phyloP scores from a whole-genome alignment of 2,888 invertebrate species.

The Galerucella nymphaeae region DNA sequence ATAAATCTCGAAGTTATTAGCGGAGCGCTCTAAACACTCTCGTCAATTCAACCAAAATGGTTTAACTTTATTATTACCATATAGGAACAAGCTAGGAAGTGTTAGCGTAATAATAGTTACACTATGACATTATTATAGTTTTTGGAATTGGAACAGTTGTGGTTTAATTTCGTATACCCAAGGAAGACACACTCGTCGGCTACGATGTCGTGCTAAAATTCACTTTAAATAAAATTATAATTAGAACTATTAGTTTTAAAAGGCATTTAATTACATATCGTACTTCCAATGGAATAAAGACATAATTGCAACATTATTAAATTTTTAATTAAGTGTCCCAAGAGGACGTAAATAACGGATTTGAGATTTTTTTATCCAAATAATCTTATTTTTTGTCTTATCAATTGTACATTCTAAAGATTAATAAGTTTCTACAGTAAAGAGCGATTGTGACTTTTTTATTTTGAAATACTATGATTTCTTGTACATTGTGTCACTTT shows the following conservation, averaged over 20 bases:
- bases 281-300: too few relatives aligned
- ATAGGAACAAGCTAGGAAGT: conserved; percentile 37
- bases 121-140: conserved; percentile 23
- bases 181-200: background rate
- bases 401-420: too few relatives aligned
- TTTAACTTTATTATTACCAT: conserved; percentile 43
- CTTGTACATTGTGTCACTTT: too few relatives aligned
- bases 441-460: too few relatives aligned
- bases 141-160: conserved; percentile 3
- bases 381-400: too few relatives aligned
- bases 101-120: conserved; percentile 25
- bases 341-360: too few relatives aligned
- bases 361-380: too few relatives aligned
- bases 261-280: too few relatives aligned
- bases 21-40: conserved; percentile 36
- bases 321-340: too few relatives aligned
- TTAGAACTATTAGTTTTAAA: background rate
- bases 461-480: too few relatives aligned
- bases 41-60: conserved; percentile 44
- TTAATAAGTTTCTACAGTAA: too few relatives aligned
- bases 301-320: too few relatives aligned
- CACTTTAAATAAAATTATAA: background rate
- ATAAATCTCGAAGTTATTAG: conserved; percentile 43
- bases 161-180: conserved; percentile 20
- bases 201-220: background rate